A percentile compares a stretch with the other conserved stretches of the same genome.
Evolutionary conservation across 2,797 vertebrate species (phyloP).

Genomic region (Cirrhinus molitorella): DNA sequence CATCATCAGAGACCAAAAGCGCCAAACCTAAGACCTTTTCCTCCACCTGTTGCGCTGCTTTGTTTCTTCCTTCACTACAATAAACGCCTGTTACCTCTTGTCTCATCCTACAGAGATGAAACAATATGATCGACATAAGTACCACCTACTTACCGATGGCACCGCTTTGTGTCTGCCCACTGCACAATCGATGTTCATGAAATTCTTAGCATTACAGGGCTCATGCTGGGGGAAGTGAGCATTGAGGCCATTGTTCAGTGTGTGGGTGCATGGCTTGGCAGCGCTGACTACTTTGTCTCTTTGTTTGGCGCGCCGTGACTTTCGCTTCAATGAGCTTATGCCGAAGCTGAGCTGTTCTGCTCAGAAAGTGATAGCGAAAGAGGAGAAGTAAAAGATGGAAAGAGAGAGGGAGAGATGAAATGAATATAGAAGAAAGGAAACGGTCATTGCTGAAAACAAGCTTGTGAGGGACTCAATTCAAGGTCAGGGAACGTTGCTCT

Average conservation of each 20-base stretch:
- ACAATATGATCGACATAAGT: conserved; percentile 73
- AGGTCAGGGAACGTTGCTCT: background rate
- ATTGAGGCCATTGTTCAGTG: conserved; percentile 56
- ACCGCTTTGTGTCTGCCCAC: conserved; percentile 69
- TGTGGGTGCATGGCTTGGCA: conserved; percentile 71
- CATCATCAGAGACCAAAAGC: conserved; percentile 19
- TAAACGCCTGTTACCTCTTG: conserved; percentile 34
- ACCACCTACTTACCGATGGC: conserved; percentile 69
- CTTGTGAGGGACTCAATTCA: conserved; percentile 30
- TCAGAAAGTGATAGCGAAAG: conserved; percentile 57
- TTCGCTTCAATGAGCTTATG: conserved; percentile 54
- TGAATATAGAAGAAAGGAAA: conserved; percentile 43
- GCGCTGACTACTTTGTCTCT: conserved; percentile 65
- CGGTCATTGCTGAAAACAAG: conserved; percentile 38
- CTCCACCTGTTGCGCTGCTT: conserved; percentile 27
- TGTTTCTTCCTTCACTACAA: background rate
- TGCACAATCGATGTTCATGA: conserved; percentile 56
- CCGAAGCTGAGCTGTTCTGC: conserved; percentile 62
- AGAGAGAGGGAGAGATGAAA: conserved; percentile 46
- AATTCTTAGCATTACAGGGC: conserved; percentile 55
- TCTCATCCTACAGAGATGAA: conserved; percentile 53
- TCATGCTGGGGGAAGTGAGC: conserved; percentile 43
- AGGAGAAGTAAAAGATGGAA: conserved; percentile 48
- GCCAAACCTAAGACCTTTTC: conserved; percentile 19
- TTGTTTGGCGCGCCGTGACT: conserved; percentile 36